Percentiles rank a stretch among this genome's conserved stretches.
These are phyloP conservation scores for Asarcornis scutulata DNA, from an alignment of 2,113 vertebrate genomes.

Conservation along the genomic window DNA sequence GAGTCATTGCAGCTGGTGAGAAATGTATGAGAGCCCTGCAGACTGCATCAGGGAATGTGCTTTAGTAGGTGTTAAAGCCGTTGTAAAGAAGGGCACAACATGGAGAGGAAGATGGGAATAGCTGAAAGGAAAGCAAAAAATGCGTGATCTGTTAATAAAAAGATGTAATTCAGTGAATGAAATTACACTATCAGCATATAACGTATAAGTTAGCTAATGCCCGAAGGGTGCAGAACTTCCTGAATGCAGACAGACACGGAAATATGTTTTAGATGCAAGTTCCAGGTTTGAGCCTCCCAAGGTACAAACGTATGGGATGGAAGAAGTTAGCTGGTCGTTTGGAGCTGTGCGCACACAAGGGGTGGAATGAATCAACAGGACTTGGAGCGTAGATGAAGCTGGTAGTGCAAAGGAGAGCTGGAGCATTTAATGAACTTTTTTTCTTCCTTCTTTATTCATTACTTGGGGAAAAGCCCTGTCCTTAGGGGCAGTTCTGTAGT, in stretches of 20 bases:
- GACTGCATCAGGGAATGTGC: too few relatives aligned
- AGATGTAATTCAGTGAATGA: not conserved
- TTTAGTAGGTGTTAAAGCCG: not conserved
- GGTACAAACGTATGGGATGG: not conserved
- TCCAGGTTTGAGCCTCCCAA: not conserved
- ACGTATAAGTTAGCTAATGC: not conserved
- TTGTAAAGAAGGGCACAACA: not conserved
- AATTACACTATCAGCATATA: not conserved
- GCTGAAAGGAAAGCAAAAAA: not conserved
- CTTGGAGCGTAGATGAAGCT: not conserved
- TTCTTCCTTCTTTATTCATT: not conserved
- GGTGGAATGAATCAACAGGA: too few relatives aligned
- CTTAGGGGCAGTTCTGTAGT: not conserved
- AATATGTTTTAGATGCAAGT: not conserved
- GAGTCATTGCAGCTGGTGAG: too few relatives aligned
- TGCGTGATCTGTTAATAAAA: not conserved
- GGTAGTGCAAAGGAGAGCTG: not conserved
- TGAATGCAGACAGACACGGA: not conserved
- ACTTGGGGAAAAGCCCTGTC: not conserved
- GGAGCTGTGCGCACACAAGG: too few relatives aligned
- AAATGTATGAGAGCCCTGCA: too few relatives aligned
- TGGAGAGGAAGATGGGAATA: not conserved
- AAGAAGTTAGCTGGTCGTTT: too few relatives aligned
- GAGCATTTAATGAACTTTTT: not conserved
- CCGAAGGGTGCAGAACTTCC: not conserved